Evolutionary conservation across 2,888 invertebrate species (phyloP).

Genomic region (Apamea anceps): DNA sequence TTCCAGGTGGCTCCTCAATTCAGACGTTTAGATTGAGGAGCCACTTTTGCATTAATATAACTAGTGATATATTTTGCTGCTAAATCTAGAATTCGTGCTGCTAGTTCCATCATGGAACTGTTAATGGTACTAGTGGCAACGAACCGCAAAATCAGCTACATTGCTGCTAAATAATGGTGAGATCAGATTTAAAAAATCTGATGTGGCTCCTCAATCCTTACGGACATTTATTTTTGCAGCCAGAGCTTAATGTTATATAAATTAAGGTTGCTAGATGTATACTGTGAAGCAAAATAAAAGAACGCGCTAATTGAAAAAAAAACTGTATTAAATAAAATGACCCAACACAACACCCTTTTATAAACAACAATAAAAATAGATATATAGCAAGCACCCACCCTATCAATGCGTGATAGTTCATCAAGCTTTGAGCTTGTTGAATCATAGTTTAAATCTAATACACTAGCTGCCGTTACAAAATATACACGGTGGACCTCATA

Average conservation of each 20-base stretch:
- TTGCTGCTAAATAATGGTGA: too few species aligned
- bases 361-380: constrained; percentile 13
- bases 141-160: too few species aligned
- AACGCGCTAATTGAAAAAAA: not conserved
- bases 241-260: not conserved
- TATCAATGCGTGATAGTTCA: not conserved
- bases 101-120: too few species aligned
- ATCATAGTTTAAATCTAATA: not conserved
- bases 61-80: too few species aligned
- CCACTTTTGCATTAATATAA: too few species aligned
- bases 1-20: too few species aligned
- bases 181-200: too few species aligned
- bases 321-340: constrained; percentile 36
- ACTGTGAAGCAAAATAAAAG: constrained; percentile 2
- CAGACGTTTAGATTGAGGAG: too few species aligned
- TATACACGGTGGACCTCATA: constrained; percentile 75
- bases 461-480: not conserved
- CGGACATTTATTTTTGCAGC: too few species aligned
- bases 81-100: too few species aligned
- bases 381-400: not conserved
- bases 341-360: not conserved
- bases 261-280: not conserved
- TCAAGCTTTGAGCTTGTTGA: not conserved
- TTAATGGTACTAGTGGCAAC: too few species aligned
- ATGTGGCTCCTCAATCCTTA: too few species aligned